Evolutionary conservation across 2,113 vertebrate species (phyloP).

Genomic region (Malurus cyaneus): DNA sequence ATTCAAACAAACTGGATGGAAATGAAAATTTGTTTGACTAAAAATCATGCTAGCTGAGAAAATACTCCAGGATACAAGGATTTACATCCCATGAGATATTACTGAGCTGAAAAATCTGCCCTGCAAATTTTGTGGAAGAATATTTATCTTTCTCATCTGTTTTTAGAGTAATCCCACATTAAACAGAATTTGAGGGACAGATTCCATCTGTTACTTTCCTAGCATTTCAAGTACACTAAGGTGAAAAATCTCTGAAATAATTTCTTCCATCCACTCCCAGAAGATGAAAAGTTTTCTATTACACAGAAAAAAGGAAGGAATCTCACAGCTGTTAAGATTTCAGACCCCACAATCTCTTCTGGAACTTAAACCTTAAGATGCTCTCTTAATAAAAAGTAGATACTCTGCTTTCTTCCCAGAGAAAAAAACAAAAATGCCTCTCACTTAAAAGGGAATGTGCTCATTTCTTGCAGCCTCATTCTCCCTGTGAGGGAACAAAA

Average conservation of each 20-base stretch:
- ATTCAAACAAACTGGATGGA: not conserved
- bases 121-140: not conserved
- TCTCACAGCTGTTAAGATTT: not conserved
- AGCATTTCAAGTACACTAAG: not conserved
- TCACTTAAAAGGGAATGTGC: not conserved
- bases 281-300: not conserved
- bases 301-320: not conserved
- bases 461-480: not conserved
- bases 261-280: not conserved
- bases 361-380: not conserved
- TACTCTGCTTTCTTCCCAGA: not conserved
- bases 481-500: not conserved
- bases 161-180: not conserved
- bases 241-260: not conserved
- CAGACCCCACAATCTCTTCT: not conserved
- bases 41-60: not conserved
- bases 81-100: not conserved
- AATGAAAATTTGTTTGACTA: not conserved
- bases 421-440: not conserved
- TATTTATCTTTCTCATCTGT: slow-evolving; percentile 3
- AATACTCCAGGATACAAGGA: not conserved
- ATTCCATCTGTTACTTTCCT: not conserved
- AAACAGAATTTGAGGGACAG: not conserved
- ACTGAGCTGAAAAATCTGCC: not conserved
- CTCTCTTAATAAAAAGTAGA: not conserved